Evolutionary conservation across 1,140 invertebrate genomes (phyloP), one percentile per base, ranked within the genome.

Genomic region (Eriocheir sinensis): DNA sequence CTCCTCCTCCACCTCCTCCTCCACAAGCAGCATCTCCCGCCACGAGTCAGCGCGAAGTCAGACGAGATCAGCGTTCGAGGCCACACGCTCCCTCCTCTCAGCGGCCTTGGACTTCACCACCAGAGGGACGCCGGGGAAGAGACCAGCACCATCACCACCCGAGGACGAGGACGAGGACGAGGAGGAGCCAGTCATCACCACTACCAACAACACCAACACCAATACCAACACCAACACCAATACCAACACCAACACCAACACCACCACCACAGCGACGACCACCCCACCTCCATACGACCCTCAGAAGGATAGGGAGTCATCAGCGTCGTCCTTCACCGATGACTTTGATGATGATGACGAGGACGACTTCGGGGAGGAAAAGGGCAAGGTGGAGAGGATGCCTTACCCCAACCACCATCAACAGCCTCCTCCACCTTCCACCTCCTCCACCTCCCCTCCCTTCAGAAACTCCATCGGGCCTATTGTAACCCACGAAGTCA

Each of bases 281-380:
- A 30, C 21, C 6, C 15, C 32, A 9, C 34, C 53, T 83, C 91
- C 80, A 36, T 86, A 85, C 38, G 44, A 86, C 41, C 3, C 41
- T 38, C 81, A 60, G 86, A 48, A 91, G 17, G 95, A 95, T 83
- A 60, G 91, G 9, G 95, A 95, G 72, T 94, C 93, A 30, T 94
- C 93, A 0, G 95, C 88, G 44, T 95, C 94, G 3, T 96, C 95
- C 34, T 96, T 96, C 90, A 96, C 95, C 21, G 95, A 96, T 83
- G 95, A 96, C 48, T 96, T 96, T 85, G 95, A 96, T 30, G 95
- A 96, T 40, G 95, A 96, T 2, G 95, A 96, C 0, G 94, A 95
- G 30, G 95, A 96, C 0, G 94, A 89, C 40, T 86, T 85, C 30
- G 80, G 34, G 36, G 72, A 80, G 53, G 36, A 17, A 9, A 40